Evolutionary conservation across 2,797 vertebrate genomes (phyloP), one percentile per base, ranked within the genome.

Genomic region (Rhadinocentrus ornatus): DNA sequence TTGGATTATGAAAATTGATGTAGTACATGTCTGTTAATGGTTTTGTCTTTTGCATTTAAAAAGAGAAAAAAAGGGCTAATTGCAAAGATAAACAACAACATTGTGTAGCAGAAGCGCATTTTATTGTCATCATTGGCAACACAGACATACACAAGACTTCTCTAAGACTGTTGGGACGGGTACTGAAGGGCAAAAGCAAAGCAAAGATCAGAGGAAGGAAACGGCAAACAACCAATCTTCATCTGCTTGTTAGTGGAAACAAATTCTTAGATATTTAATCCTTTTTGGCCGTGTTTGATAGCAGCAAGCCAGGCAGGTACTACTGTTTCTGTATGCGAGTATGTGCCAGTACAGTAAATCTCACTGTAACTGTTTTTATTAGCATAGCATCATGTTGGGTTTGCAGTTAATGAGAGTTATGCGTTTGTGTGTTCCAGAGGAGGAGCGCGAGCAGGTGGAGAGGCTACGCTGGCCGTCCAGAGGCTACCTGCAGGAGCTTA

Each of bases 401-500:
- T 58, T 63, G 46, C 32, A 44, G 31, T 12, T 31, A 24, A 66
- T 29, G 29, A 60, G 0, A 44, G 10, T 66, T 22, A 10, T 59
- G 13, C 56, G 48, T 69, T 4, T 80, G 34, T 81, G 56, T 78
- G 62, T 82, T 90, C 3, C 88, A 99, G 98, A 95, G 78, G 97
- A 99, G 88, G 97, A 99, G 89, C 95, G 96, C 0, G 95, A 94
- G 77, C 97, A 98, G 80, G 95, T 99, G 59, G 97, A 99, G 89
- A 93, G 93, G 85, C 93, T 98, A 63, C 94, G 97, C 55, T 99
- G 97, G 98, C 98, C 98, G 0, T 98, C 97, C 66, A 93, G 94
- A 75, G 83, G 96, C 39, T 99, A 99, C 90, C 93, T 99, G 91
- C 97, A 97, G 93, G 96, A 99, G 92, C 96, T 99, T 69, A 96